Evolutionary conservation across 2,797 vertebrate genomes (phyloP), one percentile per base, ranked within the genome.

Genomic region (Lepus oiostolus): DNA sequence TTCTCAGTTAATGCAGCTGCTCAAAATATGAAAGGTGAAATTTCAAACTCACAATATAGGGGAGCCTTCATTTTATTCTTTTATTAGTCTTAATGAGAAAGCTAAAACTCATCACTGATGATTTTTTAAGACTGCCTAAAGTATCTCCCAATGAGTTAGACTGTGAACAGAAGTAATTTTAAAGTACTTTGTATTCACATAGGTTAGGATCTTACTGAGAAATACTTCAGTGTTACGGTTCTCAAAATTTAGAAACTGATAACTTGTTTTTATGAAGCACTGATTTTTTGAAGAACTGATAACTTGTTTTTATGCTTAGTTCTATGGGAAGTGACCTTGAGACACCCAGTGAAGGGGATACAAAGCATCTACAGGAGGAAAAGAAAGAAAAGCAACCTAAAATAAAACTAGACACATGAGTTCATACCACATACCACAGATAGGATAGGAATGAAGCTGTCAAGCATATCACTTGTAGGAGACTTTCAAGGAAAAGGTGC

Each of bases 41-140:
- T 7, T 85, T 88, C 14, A 77, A 85, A 88, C 94, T 93, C 67
- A 70, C 32, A 60, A 35, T 75, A 84, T 0, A 0, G 17, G 17
- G 24, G 47, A 72, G 70, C 47, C 65, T 80, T 93, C 54, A 24
- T 94, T 79, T 95, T 60, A 91, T 68, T 85, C 42, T 83, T 95
- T 16, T 52, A 88, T 88, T 88, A 54, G 68, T 62, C 75, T 95
- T 83, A 95, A 94, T 92, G 90, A 96, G 71, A 88, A 91, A 58
- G 54, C 35, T 81, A 14, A 95, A 95, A 88, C n/a, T 79, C 91
- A 12, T 67, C 84, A 82, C 74, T 75, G 84, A 85, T 93, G 24
- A 87, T 89, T 93, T 89, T 93, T 96, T 47, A 85, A 88, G 81
- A 72, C n/a, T 89, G 24, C 32, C 35, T 62, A 42, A 86, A 85